A percentile compares a stretch with the other conserved stretches of the same genome.
These are phyloP conservation scores for Allolobophora icterica DNA, from an alignment of 2,888 invertebrate species.

Conservation along the genomic window DNA sequence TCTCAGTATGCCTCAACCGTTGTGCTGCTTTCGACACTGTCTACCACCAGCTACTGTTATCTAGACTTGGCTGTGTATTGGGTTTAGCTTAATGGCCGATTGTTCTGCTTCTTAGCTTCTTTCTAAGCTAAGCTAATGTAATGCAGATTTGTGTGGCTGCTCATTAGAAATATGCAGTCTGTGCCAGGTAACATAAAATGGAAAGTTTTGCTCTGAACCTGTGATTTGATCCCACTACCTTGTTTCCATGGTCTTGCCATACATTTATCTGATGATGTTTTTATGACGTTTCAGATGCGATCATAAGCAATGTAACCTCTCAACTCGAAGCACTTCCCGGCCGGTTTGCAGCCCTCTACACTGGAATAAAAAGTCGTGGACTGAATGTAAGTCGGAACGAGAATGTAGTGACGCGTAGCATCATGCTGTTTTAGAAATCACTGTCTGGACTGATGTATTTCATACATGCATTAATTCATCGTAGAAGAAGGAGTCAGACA, in stretches of 20 bases:
- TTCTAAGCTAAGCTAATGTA: not conserved
- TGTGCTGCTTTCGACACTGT: too few relatives aligned
- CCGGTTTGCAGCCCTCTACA: constrained; percentile 18
- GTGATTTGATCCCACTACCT: not conserved
- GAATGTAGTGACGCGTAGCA: not conserved
- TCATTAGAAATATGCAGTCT: not conserved
- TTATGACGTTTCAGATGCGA: not conserved
- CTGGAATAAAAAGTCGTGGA: constrained; percentile 9
- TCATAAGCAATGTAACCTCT: not conserved
- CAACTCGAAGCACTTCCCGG: not conserved
- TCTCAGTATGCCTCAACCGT: too few relatives aligned
- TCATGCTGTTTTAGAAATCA: not conserved
- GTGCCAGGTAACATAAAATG: not conserved
- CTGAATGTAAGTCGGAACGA: not conserved
- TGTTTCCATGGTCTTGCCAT: not conserved
- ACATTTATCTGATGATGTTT: not conserved
- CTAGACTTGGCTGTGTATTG: too few relatives aligned
- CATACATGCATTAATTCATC: too few relatives aligned
- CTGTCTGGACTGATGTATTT: not conserved
- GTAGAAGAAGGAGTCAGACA: too few relatives aligned
- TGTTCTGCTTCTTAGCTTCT: not conserved
- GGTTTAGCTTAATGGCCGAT: too few relatives aligned
- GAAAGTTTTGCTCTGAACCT: not conserved
- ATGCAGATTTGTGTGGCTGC: not conserved
- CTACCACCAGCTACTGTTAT: too few relatives aligned